A percentile compares a stretch with the other conserved stretches of the same genome.
Evolutionary conservation across 2,797 vertebrate species (phyloP).

Genomic region (Gadopsis marmoratus): DNA sequence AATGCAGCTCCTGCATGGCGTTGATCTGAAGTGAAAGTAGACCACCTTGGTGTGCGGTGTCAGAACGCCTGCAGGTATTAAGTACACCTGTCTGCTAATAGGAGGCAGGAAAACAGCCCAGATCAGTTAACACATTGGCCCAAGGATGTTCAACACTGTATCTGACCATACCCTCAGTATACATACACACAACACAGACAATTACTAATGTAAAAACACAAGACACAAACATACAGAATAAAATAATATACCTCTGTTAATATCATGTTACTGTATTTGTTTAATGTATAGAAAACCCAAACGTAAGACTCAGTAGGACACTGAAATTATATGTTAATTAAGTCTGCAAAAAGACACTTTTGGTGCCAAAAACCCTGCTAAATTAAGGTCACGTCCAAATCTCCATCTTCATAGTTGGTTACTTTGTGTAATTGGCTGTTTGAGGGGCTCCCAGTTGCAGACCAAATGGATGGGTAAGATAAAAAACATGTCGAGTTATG

Average conservation of each 20-base stretch:
- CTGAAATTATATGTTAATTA: not conserved
- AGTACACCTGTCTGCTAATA: slow-evolving; percentile 45
- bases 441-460: not conserved
- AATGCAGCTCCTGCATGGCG: slow-evolving; percentile 22
- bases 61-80: slow-evolving; percentile 33
- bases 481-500: not conserved
- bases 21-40: slow-evolving; percentile 50
- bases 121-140: slow-evolving; percentile 30
- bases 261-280: not conserved
- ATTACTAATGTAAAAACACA: not conserved
- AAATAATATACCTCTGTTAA: not conserved
- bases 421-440: not conserved
- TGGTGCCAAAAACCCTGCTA: not conserved
- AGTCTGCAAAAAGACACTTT: not conserved
- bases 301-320: not conserved
- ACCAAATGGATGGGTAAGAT: not conserved
- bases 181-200: not conserved
- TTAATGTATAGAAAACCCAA: not conserved
- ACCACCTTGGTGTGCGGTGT: slow-evolving; percentile 45
- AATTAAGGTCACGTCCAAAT: not conserved
- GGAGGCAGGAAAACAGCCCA: slow-evolving; percentile 12
- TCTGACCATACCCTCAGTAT: not conserved
- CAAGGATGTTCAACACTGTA: slow-evolving; percentile 12
- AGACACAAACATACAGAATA: not conserved
- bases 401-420: not conserved